phyloP scores from a whole-genome alignment of 2,888 invertebrate genomes.

The Octonoba sinensis region DNA sequence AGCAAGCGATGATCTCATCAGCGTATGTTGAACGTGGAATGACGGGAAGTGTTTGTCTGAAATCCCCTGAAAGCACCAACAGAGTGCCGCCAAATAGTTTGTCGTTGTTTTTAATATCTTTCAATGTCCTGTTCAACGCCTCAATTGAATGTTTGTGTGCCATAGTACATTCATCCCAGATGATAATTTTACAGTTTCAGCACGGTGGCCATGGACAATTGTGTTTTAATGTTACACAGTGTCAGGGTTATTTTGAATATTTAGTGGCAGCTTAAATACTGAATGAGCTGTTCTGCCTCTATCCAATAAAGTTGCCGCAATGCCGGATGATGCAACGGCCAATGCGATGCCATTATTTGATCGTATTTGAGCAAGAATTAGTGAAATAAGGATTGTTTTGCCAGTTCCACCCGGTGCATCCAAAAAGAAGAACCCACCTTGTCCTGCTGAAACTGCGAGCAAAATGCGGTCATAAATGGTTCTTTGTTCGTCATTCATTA shows the following conservation, averaged over 20 bases:
- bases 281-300: conserved; percentile 71
- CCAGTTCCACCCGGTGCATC: no score
- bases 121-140: conserved; percentile 58
- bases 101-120: no score
- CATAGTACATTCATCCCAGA: conserved; percentile 23
- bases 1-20: no score
- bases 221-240: no score
- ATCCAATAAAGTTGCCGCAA: conserved; percentile 70
- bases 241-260: conserved; percentile 58
- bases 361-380: no score
- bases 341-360: conserved; percentile 69
- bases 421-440: no score
- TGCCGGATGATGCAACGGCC: conserved; percentile 68
- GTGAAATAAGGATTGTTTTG: no score
- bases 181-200: conserved; percentile 23
- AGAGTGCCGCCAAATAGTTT: no score
- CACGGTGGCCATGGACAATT: no score
- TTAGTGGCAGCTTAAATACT: conserved; percentile 70
- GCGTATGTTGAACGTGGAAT: conserved; percentile 57
- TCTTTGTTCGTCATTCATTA: no score
- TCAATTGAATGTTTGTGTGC: conserved; percentile 62
- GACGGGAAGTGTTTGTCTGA: conserved; percentile 65
- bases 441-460: no score
- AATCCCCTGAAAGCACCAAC: conserved; percentile 66
- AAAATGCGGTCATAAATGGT: no score